phyloP scores from a whole-genome alignment of 2,888 invertebrate species.

The Xestoiulus laeticollis region DNA sequence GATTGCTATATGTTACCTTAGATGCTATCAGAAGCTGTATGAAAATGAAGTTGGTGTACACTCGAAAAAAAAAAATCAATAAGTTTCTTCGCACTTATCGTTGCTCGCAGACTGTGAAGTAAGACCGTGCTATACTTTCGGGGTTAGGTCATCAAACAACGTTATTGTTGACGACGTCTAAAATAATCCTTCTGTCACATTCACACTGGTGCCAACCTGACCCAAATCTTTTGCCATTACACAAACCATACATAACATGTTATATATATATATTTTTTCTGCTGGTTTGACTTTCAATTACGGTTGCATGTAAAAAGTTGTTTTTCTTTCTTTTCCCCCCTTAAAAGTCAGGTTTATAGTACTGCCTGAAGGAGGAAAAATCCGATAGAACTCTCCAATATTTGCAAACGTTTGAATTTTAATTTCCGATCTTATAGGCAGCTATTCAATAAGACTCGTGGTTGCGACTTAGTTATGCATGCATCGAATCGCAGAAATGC shows the following conservation, averaged over 20 bases:
- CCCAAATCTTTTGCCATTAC: constrained; percentile 20
- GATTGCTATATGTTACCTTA: constrained; percentile 33
- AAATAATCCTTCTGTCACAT: constrained; percentile 33
- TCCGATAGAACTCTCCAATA: neutral
- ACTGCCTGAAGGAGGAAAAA: neutral
- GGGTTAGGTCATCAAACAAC: constrained; percentile 37
- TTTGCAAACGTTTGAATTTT: neutral
- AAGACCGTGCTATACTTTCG: neutral
- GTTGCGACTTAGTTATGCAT: neutral
- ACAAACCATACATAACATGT: neutral
- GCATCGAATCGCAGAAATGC: neutral
- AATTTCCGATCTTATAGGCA: neutral
- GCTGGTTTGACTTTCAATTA: constrained; percentile 6
- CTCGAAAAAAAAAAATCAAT: neutral
- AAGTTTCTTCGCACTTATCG: constrained; percentile 15
- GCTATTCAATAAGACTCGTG: neutral
- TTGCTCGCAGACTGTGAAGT: neutral
- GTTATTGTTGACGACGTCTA: constrained; percentile 15
- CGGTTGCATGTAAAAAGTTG: neutral
- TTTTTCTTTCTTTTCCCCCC: neutral
- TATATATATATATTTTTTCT: no score
- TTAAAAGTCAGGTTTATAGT: neutral
- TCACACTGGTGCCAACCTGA: neutral
- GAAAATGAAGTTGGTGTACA: constrained; percentile 15
- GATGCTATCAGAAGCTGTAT: constrained; percentile 6